Percentiles rank a stretch among this genome's conserved stretches.
Evolutionary conservation across 2,113 vertebrate genomes (phyloP).

Genomic region (Phocoena sinus): DNA sequence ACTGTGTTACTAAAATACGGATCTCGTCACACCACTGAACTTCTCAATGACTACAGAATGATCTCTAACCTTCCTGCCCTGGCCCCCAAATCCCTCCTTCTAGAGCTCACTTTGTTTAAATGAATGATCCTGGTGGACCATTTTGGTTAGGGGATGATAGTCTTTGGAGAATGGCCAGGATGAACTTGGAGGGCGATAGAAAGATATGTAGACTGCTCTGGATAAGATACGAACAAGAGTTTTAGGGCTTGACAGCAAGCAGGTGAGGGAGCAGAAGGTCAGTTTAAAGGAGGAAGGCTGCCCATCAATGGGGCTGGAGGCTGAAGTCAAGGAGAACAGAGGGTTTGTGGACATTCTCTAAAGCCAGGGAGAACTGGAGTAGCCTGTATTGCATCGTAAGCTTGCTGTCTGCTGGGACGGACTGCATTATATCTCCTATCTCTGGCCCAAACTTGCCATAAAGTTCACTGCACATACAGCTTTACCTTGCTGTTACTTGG

Average conservation of each 20-base stretch:
- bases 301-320: background rate
- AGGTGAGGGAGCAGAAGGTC: background rate
- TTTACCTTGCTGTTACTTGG: background rate
- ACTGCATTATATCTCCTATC: background rate
- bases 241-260: background rate
- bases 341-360: background rate
- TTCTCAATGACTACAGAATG: background rate
- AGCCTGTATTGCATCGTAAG: background rate
- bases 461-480: background rate
- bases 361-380: background rate
- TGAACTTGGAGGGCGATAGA: background rate
- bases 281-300: background rate
- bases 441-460: background rate
- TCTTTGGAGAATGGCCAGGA: background rate
- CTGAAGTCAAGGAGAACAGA: background rate
- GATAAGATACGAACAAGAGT: background rate
- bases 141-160: background rate
- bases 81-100: background rate
- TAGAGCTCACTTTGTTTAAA: background rate
- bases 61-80: background rate
- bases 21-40: background rate
- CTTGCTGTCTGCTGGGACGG: background rate
- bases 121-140: background rate
- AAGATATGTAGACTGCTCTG: background rate
- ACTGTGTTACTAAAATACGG: background rate